phyloP scores from a whole-genome alignment of 2,888 invertebrate genomes.

The Empis stercorea region DNA sequence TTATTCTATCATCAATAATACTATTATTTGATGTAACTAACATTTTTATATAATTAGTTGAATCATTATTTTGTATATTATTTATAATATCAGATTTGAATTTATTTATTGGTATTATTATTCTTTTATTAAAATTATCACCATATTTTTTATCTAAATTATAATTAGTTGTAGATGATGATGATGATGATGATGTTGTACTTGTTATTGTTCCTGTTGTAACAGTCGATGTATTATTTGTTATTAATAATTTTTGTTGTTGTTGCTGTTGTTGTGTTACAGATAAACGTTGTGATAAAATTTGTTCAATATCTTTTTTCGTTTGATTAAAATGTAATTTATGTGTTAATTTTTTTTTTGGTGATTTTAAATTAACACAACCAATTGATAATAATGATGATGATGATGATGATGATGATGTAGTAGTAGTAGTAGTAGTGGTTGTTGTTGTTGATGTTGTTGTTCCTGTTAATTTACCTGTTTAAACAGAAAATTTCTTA shows the following conservation, averaged over 20 bases:
- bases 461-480: background rate
- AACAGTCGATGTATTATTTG: no score
- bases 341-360: slow-evolving; percentile 11
- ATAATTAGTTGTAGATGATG: background rate
- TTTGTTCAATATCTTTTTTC: slow-evolving; percentile 36
- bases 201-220: no score
- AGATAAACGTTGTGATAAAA: slow-evolving; percentile 30
- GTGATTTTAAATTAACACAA: background rate
- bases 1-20: background rate
- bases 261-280: no score
- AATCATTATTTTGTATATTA: background rate
- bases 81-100: background rate
- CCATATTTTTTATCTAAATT: no score
- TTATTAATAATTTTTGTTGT: no score
- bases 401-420: background rate
- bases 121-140: no score
- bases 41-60: background rate
- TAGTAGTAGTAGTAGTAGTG: background rate
- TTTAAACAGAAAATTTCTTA: no score
- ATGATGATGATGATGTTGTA: background rate
- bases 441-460: background rate
- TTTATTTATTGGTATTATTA: no score
- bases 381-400: background rate
- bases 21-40: background rate
- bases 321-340: slow-evolving; percentile 34